phyloP scores from a whole-genome alignment of 1,140 invertebrate species.

The Drosophila virilis region DNA sequence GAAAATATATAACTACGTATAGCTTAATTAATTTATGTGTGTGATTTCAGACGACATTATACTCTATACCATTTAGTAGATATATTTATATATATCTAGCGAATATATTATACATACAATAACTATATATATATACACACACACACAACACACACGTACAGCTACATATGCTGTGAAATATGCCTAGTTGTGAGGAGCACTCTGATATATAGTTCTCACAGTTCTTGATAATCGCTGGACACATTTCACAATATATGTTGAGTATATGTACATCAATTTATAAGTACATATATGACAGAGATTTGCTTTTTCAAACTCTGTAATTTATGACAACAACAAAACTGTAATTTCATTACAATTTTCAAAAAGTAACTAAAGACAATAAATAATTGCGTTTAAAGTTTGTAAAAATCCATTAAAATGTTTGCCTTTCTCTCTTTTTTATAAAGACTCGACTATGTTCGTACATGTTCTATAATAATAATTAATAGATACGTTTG shows the following conservation, averaged over 20 bases:
- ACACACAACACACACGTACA: background rate
- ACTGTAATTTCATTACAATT: slow-evolving; percentile 60
- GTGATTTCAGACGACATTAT: slow-evolving; percentile 23
- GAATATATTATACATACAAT: slow-evolving; percentile 26
- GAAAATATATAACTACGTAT: slow-evolving; percentile 30
- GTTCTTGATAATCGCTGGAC: background rate
- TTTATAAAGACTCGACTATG: background rate
- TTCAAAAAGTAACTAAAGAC: slow-evolving; percentile 71
- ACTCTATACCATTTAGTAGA: slow-evolving; percentile 34
- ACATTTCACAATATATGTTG: slow-evolving; percentile 14
- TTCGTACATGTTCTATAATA: background rate
- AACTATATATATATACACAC: slow-evolving; percentile 1
- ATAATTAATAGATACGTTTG: background rate
- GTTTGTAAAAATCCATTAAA: slow-evolving; percentile 55
- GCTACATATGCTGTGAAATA: slow-evolving; percentile 24
- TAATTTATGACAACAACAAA: slow-evolving; percentile 9
- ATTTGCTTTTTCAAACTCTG: slow-evolving; percentile 45
- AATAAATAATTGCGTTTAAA: slow-evolving; percentile 69
- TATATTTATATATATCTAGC: slow-evolving; percentile 26
- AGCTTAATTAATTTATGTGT: slow-evolving; percentile 36
- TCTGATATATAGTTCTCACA: background rate
- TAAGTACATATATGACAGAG: slow-evolving; percentile 34
- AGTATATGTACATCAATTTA: slow-evolving; percentile 5
- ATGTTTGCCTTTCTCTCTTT: background rate
- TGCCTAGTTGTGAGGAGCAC: background rate